Conservation (phyloP, 2,797 vertebrate species). For the Chaetodon trifasciatus region DNA sequence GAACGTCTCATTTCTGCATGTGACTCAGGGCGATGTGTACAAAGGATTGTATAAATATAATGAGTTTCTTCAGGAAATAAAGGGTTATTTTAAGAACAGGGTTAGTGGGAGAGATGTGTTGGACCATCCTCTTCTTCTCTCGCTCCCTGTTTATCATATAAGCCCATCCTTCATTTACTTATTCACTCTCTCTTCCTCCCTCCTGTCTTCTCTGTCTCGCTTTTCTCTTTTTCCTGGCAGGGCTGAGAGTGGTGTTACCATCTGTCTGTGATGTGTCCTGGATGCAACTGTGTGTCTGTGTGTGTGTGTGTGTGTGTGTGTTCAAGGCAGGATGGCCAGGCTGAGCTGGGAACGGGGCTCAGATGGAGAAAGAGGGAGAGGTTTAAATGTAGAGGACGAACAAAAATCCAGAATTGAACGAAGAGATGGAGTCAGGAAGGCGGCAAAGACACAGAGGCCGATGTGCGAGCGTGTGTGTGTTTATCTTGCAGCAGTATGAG, state of each 20-base stretch:
- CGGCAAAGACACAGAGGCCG: constrained; percentile 3
- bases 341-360: constrained; percentile 75
- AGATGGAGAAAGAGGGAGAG: constrained; percentile 30
- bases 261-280: constrained; percentile 77
- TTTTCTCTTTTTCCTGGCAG: constrained; percentile 77
- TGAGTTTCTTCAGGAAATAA: constrained; percentile 39
- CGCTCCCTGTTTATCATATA: constrained; percentile 46
- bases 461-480: constrained; percentile 28
- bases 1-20: not conserved
- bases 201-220: constrained; percentile 46
- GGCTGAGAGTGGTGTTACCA: constrained; percentile 68
- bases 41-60: constrained; percentile 14
- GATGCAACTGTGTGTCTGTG: constrained; percentile 31
- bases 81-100: constrained; percentile 40
- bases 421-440: constrained; percentile 20
- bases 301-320: constrained; percentile 13
- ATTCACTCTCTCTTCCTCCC: constrained; percentile 29
- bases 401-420: constrained; percentile 29
- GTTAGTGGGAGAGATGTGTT: constrained; percentile 41
- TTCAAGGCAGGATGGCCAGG: constrained; percentile 65
- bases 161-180: constrained; percentile 45
- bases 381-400: constrained; percentile 7
- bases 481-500: constrained; percentile 53
- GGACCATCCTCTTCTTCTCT: constrained; percentile 36
- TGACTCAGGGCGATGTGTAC: constrained; percentile 6